Evolutionary conservation across 1,140 invertebrate species (phyloP), one percentile per base, ranked within the genome.

Genomic region (Seison nebaliae): DNA sequence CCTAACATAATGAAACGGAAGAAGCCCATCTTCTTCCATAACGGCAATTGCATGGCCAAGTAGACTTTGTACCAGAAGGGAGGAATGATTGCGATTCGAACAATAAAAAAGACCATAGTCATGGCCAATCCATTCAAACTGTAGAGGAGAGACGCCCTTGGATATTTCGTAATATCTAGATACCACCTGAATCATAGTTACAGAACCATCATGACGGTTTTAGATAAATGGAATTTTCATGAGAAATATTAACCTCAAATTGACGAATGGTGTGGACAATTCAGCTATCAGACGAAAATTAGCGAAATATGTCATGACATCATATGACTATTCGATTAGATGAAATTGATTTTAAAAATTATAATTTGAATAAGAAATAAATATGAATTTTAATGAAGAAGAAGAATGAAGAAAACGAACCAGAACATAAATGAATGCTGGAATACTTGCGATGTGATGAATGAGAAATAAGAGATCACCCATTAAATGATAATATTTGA

Each of bases 181-280:
- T 53, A 53, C 50, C 51, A 54, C 44, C 53, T 54, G 39, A 26
- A 45, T 47, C 33, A 26, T 31, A 18, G 20, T 14, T 16, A 37
- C 9, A 12, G 12, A 9, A 6, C 5, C 5, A 31, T 16, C 12
- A 29, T 28, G 8, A 30, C 9, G 14, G 20, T 12, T n/a, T n/a
- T n/a, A 1, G 23, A 15, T 44, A 16, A 34, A 12, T 11, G n/a
- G 28, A 26, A 9, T 15, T n/a, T 36, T 30, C 5, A 35, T 14
- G 22, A 9, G 21, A 5, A 9, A 30, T 8, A 22, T 28, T 43
- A 44, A 55, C 53, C 51, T 49, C 32, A 51, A 45, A 42, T 56
- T 54, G n/a, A 56, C 51, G 45, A 53, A 52, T 16, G 52, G 51
- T 34, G 54, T 56, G 26, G 54, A 56, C 36, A 56, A 49, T 47